phyloP scores from a whole-genome alignment of 1,140 invertebrate genomes.

The Apis dorsata region DNA sequence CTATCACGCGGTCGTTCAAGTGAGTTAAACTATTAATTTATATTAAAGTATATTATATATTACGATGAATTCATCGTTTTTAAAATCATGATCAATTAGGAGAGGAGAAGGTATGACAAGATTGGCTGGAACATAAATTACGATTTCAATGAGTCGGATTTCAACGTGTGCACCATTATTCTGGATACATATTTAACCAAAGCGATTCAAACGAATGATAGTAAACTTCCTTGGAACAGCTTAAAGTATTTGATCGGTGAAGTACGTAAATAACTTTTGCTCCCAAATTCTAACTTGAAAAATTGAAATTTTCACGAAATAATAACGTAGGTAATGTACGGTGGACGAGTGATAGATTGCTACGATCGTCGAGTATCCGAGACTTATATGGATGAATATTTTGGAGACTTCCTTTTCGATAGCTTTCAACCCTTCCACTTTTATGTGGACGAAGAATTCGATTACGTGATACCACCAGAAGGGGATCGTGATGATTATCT shows the following conservation, averaged over 20 bases:
- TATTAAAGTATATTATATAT: neutral
- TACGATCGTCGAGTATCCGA: conserved; percentile 92
- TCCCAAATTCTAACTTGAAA: neutral
- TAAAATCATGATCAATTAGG: conserved; percentile 77
- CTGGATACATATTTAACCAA: conserved; percentile 90
- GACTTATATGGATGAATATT: conserved; percentile 95
- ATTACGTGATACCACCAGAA: conserved; percentile 88
- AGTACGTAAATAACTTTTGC: conserved; percentile 76
- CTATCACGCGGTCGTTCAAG: conserved; percentile 94
- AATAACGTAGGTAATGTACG: conserved; percentile 91
- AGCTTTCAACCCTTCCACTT: conserved; percentile 94
- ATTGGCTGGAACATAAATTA: conserved; percentile 96
- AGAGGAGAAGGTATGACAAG: conserved; percentile 94
- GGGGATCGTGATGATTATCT: conserved; percentile 87
- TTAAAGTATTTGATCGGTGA: conserved; percentile 95
- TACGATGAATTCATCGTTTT: neutral
- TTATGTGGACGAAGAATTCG: conserved; percentile 86
- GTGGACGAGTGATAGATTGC: conserved; percentile 93
- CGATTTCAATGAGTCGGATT: conserved; percentile 96
- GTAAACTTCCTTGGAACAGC: conserved; percentile 90
- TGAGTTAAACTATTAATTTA: conserved; percentile 67
- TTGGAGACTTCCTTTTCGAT: conserved; percentile 95
- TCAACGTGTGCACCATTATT: conserved; percentile 91
- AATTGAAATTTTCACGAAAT: neutral
- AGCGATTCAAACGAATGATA: conserved; percentile 82